Percentiles rank a stretch among this genome's conserved stretches.
Conservation (phyloP, 2,797 vertebrate genomes). For the Oophaga sylvatica region DNA sequence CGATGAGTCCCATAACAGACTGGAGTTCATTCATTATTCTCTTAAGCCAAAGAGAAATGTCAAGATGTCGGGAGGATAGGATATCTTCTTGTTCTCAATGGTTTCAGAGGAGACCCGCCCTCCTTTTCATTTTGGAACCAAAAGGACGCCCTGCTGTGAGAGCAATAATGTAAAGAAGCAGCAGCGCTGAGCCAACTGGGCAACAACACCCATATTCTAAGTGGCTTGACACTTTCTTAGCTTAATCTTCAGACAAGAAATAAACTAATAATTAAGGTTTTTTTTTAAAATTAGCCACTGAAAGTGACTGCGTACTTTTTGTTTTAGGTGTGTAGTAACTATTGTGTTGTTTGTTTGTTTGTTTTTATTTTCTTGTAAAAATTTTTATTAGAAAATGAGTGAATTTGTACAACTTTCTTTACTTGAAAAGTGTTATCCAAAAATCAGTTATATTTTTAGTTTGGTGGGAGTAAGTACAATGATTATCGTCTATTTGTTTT, state of each 20-base stretch:
- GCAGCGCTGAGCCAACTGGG: constrained; percentile 72
- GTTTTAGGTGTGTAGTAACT: not conserved
- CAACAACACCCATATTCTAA: constrained; percentile 75
- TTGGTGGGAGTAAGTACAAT: no score
- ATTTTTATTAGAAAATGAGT: not conserved
- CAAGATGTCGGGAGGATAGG: constrained; percentile 23
- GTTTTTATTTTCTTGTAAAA: not conserved
- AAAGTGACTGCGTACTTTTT: not conserved
- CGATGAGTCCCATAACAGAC: constrained; percentile 66
- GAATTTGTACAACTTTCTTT: no score
- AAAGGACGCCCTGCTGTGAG: constrained; percentile 65
- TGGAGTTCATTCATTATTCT: constrained; percentile 54
- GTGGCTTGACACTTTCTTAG: constrained; percentile 73
- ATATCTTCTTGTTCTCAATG: constrained; percentile 52
- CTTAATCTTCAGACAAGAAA: constrained; percentile 42
- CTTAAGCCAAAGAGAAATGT: constrained; percentile 37
- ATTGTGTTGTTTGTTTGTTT: not conserved
- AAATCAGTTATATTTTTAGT: no score
- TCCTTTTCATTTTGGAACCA: constrained; percentile 70
- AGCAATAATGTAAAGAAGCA: constrained; percentile 75
- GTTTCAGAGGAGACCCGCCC: constrained; percentile 48
- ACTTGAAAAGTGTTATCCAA: no score
- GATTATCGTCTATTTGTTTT: no score
- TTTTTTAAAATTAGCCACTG: not conserved
- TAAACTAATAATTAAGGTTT: constrained; percentile 24